Percentiles rank a stretch among this genome's conserved stretches.
These are phyloP conservation scores for Ptychochromis oligacanthus DNA, from an alignment of 2,113 vertebrate species.

Conservation along the genomic window DNA sequence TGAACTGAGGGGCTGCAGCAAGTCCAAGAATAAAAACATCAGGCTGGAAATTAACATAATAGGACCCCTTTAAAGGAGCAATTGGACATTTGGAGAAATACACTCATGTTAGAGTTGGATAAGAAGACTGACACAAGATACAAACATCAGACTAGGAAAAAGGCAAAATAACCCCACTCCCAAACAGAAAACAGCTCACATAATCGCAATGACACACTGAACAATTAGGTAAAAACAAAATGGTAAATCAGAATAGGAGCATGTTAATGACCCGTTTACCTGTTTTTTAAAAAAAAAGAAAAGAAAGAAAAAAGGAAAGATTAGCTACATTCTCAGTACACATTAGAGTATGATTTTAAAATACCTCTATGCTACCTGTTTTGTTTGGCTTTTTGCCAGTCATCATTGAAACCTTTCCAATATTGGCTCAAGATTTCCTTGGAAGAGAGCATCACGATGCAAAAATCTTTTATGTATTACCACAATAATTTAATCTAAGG, in stretches of 20 bases:
- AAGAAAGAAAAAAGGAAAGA: background rate
- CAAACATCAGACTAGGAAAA: background rate
- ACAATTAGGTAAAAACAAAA: background rate
- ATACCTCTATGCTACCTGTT: background rate
- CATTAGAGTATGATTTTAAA: constrained; percentile 9
- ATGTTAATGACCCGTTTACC: background rate
- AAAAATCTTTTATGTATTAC: constrained; percentile 23
- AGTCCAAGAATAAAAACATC: too few relatives aligned
- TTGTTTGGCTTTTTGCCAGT: constrained; percentile 30
- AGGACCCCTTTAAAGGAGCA: background rate
- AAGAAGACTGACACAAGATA: background rate
- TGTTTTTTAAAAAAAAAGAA: background rate
- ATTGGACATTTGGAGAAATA: background rate
- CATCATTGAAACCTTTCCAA: constrained; percentile 31
- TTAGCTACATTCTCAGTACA: background rate
- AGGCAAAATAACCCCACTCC: background rate
- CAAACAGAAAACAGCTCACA: background rate
- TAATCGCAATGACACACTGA: background rate
- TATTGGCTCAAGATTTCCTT: constrained; percentile 14
- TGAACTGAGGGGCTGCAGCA: too few relatives aligned
- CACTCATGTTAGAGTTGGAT: background rate
- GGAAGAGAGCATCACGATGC: background rate
- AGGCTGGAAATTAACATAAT: background rate
- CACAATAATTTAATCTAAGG: constrained; percentile 28
- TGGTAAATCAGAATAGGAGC: background rate